Evolutionary conservation across 2,113 vertebrate species (phyloP).

Genomic region (Colaptes auratus): DNA sequence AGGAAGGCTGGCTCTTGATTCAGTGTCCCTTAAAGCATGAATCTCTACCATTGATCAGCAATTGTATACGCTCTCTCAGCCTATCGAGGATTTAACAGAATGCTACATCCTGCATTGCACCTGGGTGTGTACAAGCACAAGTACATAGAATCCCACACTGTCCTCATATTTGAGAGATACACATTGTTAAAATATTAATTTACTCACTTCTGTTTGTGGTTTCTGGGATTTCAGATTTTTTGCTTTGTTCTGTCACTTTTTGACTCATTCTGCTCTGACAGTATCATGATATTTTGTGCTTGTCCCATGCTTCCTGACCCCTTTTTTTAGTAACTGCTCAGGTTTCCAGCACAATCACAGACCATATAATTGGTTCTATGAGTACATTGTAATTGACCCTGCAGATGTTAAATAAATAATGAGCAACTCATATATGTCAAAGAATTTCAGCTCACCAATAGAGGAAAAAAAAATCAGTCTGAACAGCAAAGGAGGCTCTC

Average conservation of each 20-base stretch:
- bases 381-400: not conserved
- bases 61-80: not conserved
- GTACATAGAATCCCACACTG: rapidly evolving
- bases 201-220: not conserved
- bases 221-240: rapidly evolving
- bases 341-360: not conserved
- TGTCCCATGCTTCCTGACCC: not conserved
- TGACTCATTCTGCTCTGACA: not conserved
- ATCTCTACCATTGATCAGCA: not conserved
- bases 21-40: not conserved
- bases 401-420: not conserved
- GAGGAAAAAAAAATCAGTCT: not conserved
- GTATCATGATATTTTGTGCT: not conserved
- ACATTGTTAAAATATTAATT: not conserved
- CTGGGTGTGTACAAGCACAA: not conserved
- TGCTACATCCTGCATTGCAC: rapidly evolving
- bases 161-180: not conserved
- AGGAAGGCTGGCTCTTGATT: not conserved
- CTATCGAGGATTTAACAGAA: not conserved
- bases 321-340: not conserved
- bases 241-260: no score
- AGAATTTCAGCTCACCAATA: not conserved
- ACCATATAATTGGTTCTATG: not conserved
- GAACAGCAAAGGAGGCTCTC: not conserved
- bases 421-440: not conserved